Evolutionary conservation across 2,113 vertebrate genomes (phyloP).

Genomic region (Petaurus breviceps): DNA sequence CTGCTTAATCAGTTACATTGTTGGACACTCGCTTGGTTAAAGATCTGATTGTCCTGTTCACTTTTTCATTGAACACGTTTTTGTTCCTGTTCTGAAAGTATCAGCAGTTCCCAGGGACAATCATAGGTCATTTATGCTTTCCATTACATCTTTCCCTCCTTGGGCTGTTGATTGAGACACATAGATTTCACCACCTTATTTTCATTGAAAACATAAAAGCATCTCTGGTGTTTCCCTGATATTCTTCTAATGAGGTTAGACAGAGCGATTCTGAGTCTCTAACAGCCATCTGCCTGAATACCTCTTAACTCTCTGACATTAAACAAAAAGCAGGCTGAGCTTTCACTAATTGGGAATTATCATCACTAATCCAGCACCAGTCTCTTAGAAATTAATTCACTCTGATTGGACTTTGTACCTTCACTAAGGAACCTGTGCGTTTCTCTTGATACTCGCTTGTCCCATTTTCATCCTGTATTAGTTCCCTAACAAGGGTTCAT

Average conservation of each 20-base stretch:
- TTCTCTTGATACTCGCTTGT: neutral
- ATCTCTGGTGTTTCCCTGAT: fast-evolving
- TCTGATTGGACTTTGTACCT: slow-evolving; percentile 31
- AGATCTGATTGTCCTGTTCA: neutral
- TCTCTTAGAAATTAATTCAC: slow-evolving; percentile 43
- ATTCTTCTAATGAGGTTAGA: fast-evolving
- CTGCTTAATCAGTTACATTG: neutral
- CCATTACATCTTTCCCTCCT: fast-evolving
- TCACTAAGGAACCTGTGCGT: neutral
- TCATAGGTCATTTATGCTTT: neutral
- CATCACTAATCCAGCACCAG: slow-evolving; percentile 42
- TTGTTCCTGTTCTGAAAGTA: neutral
- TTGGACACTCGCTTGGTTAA: neutral
- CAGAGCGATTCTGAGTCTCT: neutral
- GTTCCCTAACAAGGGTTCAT: slow-evolving; percentile 1
- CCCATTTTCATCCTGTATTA: neutral
- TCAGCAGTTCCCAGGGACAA: neutral
- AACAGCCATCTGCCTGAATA: neutral
- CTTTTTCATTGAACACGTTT: neutral
- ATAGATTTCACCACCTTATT: neutral
- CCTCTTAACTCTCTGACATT: slow-evolving; percentile 51
- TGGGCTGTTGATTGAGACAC: neutral
- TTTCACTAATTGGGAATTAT: slow-evolving; percentile 57
- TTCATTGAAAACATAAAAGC: neutral
- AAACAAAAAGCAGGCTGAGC: slow-evolving; percentile 34